Evolutionary conservation across 2,888 invertebrate species (phyloP).

Genomic region (Callyntrura guangdongensis): DNA sequence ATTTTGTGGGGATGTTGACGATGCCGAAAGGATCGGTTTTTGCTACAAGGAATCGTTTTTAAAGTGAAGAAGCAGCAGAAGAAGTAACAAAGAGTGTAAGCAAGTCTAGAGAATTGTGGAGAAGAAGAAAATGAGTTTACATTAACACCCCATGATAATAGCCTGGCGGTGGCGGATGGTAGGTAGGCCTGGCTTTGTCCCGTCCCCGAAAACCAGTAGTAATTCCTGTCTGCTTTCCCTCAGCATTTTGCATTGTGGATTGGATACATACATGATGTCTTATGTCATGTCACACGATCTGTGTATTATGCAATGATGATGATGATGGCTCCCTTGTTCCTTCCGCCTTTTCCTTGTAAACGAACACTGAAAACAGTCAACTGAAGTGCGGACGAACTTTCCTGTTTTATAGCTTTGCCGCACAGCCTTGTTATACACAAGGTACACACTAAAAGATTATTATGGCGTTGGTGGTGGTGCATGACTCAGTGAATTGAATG

Average conservation of each 20-base stretch:
- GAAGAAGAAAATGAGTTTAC: conserved; percentile 38
- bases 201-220: conserved; percentile 50
- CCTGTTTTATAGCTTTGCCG: not conserved
- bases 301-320: conserved; percentile 36
- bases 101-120: conserved; percentile 37
- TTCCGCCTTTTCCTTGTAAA: conserved; percentile 56
- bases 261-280: conserved; percentile 34
- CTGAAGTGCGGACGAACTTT: conserved; percentile 33
- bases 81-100: conserved; percentile 30
- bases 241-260: not conserved
- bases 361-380: not conserved
- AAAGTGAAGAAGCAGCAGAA: conserved; percentile 45
- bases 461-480: not conserved
- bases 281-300: conserved; percentile 21
- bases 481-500: conserved; percentile 31
- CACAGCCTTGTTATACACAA: not conserved
- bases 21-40: conserved; percentile 60
- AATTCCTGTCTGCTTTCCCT: conserved; percentile 20
- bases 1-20: conserved; percentile 53
- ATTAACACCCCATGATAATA: conserved; percentile 53
- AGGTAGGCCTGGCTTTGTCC: conserved; percentile 26
- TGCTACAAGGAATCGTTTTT: conserved; percentile 58
- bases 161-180: not conserved
- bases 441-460: not conserved
- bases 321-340: conserved; percentile 58